phyloP scores from a whole-genome alignment of 1,140 invertebrate genomes.

The Sycophaga agraensis region DNA sequence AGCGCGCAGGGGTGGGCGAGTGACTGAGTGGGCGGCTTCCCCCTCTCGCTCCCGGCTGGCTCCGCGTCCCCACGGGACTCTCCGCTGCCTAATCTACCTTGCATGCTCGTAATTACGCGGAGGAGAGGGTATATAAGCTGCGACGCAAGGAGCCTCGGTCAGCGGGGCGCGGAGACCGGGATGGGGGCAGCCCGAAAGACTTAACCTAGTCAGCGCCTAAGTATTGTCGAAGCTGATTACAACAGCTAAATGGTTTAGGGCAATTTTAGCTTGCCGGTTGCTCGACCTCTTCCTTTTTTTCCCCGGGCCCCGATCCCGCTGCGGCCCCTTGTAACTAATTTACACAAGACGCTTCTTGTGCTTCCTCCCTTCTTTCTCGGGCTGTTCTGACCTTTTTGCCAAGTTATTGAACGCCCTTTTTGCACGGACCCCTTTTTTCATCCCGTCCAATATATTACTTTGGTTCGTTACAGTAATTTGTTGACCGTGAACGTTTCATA shows the following conservation, averaged over 20 bases:
- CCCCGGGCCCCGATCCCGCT: background rate
- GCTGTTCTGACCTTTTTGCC: too few species aligned
- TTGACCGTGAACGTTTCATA: too few species aligned
- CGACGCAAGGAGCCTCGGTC: background rate
- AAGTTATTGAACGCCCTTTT: too few species aligned
- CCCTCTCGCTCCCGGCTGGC: background rate
- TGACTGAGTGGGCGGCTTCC: too few species aligned
- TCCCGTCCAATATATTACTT: too few species aligned
- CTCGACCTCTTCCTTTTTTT: background rate
- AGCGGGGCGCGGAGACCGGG: background rate
- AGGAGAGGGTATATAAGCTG: conserved; percentile 1
- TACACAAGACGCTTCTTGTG: background rate
- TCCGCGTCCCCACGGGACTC: background rate
- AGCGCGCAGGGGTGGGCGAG: background rate
- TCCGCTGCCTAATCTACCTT: conserved; percentile 29
- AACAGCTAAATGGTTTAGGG: conserved; percentile 19
- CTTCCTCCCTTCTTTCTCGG: too few species aligned
- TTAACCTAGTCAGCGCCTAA: conserved; percentile 26
- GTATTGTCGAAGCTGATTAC: conserved; percentile 29
- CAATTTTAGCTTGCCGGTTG: conserved; percentile 10
- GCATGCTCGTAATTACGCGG: conserved; percentile 27
- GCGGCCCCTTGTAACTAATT: background rate
- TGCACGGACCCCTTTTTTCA: too few species aligned
- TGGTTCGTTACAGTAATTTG: too few species aligned
- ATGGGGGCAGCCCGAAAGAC: background rate